Percentiles rank a stretch among this genome's conserved stretches.
These are phyloP conservation scores for Anas capensis DNA, from an alignment of 2,797 vertebrate species.

Conservation along the genomic window DNA sequence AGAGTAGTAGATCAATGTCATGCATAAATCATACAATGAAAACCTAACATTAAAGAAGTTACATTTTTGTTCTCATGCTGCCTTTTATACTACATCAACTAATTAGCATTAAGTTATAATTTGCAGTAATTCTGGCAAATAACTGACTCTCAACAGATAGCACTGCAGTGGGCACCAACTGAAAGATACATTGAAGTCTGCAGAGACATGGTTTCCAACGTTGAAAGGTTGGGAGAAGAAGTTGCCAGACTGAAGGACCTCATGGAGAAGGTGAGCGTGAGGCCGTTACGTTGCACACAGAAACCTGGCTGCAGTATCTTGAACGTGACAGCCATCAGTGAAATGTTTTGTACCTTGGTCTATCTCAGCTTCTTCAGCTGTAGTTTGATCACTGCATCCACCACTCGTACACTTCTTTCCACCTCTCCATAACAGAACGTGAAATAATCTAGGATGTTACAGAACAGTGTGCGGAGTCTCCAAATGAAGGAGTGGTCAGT, in stretches of 20 bases:
- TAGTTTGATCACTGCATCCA: not conserved
- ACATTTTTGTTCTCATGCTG: not conserved
- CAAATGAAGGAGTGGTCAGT: not conserved
- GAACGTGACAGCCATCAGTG: not conserved
- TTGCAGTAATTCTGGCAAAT: not conserved
- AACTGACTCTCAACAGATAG: slow-evolving; percentile 79
- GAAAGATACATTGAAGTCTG: slow-evolving; percentile 83
- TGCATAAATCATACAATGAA: not conserved
- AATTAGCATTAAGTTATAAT: not conserved
- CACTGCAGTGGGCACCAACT: slow-evolving; percentile 87
- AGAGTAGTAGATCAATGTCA: not conserved
- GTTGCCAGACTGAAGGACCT: slow-evolving; percentile 85
- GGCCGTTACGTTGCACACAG: not conserved
- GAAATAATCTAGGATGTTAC: not conserved
- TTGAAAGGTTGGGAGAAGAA: slow-evolving; percentile 87
- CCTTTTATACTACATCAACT: not conserved
- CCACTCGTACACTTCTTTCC: not conserved
- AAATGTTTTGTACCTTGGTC: not conserved
- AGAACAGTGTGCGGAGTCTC: not conserved
- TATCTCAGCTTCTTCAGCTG: not conserved
- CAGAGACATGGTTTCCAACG: slow-evolving; percentile 82
- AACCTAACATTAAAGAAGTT: not conserved
- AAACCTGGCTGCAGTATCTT: not conserved
- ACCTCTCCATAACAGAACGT: not conserved
- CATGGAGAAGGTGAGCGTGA: slow-evolving; percentile 83